These are phyloP conservation scores for Euclidia mi DNA, from an alignment of 2,888 invertebrate species.

Conservation along the genomic window DNA sequence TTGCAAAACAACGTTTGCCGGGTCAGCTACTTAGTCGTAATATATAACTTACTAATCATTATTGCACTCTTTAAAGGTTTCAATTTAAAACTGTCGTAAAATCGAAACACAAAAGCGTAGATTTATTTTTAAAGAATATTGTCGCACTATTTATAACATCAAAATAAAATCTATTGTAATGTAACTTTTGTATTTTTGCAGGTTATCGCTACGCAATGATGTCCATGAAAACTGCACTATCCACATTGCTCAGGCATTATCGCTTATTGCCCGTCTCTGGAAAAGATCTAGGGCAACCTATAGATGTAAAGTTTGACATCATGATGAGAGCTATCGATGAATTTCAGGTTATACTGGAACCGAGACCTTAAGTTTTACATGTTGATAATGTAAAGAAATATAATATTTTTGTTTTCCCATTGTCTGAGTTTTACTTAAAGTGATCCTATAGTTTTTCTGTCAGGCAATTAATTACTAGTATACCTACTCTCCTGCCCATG, in stretches of 20 bases:
- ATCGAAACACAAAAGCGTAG: too few species aligned
- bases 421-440: neutral
- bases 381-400: neutral
- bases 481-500: too few species aligned
- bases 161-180: too few species aligned
- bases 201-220: conserved; percentile 69
- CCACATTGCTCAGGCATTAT: conserved; percentile 56
- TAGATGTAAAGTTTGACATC: conserved; percentile 64
- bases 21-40: too few species aligned
- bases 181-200: conserved; percentile 32
- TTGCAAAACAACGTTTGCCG: too few species aligned
- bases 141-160: too few species aligned
- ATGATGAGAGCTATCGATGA: conserved; percentile 71
- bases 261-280: conserved; percentile 51
- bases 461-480: too few species aligned
- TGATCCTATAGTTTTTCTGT: too few species aligned
- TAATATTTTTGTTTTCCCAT: neutral
- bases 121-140: too few species aligned
- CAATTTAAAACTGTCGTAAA: too few species aligned
- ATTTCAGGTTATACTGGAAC: conserved; percentile 60
- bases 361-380: conserved; percentile 33
- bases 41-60: too few species aligned
- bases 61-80: too few species aligned
- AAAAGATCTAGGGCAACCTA: conserved; percentile 39
- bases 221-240: conserved; percentile 66